Base-by-base conservation (phyloP, 1,140 invertebrate species). In the Heliconius melpomene region DNA sequence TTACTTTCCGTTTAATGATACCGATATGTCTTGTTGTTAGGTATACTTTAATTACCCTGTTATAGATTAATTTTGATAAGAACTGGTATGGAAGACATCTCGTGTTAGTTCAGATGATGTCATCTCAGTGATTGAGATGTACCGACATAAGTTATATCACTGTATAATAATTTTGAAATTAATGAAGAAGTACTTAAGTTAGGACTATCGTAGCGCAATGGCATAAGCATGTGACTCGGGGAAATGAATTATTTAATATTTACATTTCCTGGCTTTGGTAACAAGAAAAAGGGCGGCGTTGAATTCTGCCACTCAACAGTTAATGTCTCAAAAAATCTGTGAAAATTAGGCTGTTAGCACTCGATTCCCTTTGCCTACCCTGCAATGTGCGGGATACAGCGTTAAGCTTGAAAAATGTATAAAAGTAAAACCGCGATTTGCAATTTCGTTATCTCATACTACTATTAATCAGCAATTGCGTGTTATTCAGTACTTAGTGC, bases 1-100 rank as follows among this genome's bases (percentile, higher is more conserved):
- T 79, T 79, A 79, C 78, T 75, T 73, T 73, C 71, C 75, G 52
- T 76, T 80, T 80, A 80, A 77, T 80, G 75, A 72, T 70, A 80
- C 57, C 75, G 75, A 80, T 80, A 76, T 76, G 52, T 75, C 66
- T 77, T 36, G 70, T 32, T 74, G 77, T 77, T 80, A 80, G 79
- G 60, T 66, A 66, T 66, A 77, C 76, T 77, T 77, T 74, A 66
- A 80, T 80, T 80, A 70, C 36, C 26, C 75, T 80, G 29, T 70
- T 60, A 72, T 77, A 72, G 40, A 80, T 66, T 76, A 72, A 80
- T 76, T 77, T 71, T 29, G 75, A 70, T 77, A 70, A 57, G 11
- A 77, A 75, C 60, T 29, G 60, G 60, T 66, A 66, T 26, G 7
- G 60, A 66, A 66, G 60, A 66, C 11, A 23, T 23, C 20, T 60